A percentile compares a stretch with the other conserved stretches of the same genome.
These are phyloP conservation scores for Campaea margaritaria DNA, from an alignment of 2,888 invertebrate genomes.

Conservation along the genomic window DNA sequence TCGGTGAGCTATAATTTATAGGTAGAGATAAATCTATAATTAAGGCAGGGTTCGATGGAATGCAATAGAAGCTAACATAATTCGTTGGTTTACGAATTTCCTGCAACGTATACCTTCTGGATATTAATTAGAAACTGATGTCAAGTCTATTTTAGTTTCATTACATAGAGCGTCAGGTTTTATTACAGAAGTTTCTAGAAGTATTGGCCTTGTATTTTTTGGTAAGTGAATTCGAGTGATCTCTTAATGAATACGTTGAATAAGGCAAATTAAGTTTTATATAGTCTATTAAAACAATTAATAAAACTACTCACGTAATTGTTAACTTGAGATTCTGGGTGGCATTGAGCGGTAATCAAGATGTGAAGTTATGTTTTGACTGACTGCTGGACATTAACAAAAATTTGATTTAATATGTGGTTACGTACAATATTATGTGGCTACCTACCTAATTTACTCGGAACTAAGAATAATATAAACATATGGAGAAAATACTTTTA, in stretches of 20 bases:
- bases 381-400: slow-evolving; percentile 8
- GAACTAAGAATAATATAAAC: no score
- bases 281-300: slow-evolving; percentile 12
- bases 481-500: no score
- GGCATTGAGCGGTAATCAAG: slow-evolving; percentile 20
- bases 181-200: neutral
- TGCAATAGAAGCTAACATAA: neutral
- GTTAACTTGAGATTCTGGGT: slow-evolving; percentile 17
- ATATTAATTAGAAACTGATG: neutral
- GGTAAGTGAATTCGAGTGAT: slow-evolving; percentile 6
- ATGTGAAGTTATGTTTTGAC: slow-evolving; percentile 14
- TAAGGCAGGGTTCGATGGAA: neutral
- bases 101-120: neutral
- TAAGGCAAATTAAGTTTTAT: slow-evolving; percentile 25
- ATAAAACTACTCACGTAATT: slow-evolving; percentile 33
- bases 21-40: neutral
- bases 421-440: no score
- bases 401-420: neutral
- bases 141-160: slow-evolving; percentile 1
- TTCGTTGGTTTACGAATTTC: neutral
- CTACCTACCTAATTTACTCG: no score
- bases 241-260: slow-evolving; percentile 16
- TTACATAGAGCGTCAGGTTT: neutral
- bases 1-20: neutral
- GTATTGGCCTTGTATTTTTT: slow-evolving; percentile 16